Evolutionary conservation across 2,888 invertebrate genomes (phyloP).

Genomic region (Lissonota sp.): DNA sequence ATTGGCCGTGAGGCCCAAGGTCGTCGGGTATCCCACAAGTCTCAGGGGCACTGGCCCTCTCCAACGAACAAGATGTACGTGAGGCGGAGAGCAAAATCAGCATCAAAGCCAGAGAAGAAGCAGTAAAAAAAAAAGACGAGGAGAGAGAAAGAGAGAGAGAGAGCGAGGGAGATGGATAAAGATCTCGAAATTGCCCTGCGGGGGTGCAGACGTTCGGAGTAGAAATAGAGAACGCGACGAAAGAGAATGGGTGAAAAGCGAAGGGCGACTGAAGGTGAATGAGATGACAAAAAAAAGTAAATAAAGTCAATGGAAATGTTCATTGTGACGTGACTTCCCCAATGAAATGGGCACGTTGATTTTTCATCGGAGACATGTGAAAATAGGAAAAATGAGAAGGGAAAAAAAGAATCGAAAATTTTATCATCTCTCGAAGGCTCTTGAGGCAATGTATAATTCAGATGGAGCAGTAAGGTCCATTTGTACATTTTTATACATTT

Average conservation of each 20-base stretch:
- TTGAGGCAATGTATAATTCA: too few relatives aligned
- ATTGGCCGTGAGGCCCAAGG: conserved; percentile 82
- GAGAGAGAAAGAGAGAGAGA: conserved; percentile 17
- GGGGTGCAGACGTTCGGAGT: conserved; percentile 44
- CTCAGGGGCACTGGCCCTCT: conserved; percentile 80
- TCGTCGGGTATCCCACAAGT: conserved; percentile 81
- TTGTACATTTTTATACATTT: too few relatives aligned
- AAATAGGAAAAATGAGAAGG: too few relatives aligned
- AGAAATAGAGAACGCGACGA: conserved; percentile 21
- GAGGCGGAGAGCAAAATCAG: conserved; percentile 8
- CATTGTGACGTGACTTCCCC: too few relatives aligned
- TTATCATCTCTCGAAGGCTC: too few relatives aligned
- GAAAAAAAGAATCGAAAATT: too few relatives aligned
- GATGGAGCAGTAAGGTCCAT: too few relatives aligned
- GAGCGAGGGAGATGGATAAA: background rate
- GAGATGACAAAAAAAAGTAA: conserved; percentile 24
- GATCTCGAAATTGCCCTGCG: conserved; percentile 26
- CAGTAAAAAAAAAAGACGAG: conserved; percentile 12
- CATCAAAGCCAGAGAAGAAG: conserved; percentile 37
- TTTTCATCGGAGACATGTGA: too few relatives aligned
- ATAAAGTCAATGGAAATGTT: background rate
- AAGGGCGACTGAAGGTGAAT: conserved; percentile 59
- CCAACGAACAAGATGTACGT: conserved; percentile 25
- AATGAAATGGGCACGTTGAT: too few relatives aligned
- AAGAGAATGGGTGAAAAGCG: conserved; percentile 42